Percentiles rank a stretch among this genome's conserved stretches.
These are phyloP conservation scores for Mormyrus lacerda DNA, from an alignment of 2,113 vertebrate species.

Conservation along the genomic window DNA sequence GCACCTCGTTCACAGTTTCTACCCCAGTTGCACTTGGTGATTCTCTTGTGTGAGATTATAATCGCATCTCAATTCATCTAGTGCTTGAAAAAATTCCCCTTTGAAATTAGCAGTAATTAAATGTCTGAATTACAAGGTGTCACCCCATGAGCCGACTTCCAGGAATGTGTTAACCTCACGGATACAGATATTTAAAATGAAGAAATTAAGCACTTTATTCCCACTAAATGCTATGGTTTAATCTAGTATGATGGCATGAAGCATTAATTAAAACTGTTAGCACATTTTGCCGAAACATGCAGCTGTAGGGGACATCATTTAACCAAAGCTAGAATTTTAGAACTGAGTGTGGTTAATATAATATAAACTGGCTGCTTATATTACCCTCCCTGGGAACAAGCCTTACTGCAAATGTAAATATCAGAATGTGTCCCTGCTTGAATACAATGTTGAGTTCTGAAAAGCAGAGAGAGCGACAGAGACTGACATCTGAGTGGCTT, in stretches of 20 bases:
- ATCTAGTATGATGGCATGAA: neutral
- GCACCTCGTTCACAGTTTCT: neutral
- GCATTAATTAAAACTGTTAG: neutral
- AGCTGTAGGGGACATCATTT: neutral
- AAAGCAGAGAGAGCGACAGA: neutral
- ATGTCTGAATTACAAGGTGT: neutral
- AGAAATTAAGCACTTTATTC: neutral
- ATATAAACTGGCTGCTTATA: neutral
- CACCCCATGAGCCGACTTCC: neutral
- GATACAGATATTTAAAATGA: neutral
- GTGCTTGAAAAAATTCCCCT: neutral
- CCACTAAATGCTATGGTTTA: neutral
- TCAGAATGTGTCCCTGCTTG: neutral
- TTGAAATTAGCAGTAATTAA: neutral
- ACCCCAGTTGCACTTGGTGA: neutral
- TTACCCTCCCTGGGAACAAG: neutral
- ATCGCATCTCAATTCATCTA: neutral
- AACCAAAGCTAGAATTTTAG: neutral
- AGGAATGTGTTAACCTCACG: neutral
- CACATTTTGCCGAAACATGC: neutral
- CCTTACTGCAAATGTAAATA: neutral
- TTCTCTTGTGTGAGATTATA: neutral
- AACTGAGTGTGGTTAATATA: neutral
- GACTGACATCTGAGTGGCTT: slow-evolving; percentile 23
- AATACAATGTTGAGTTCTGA: neutral